Conservation (phyloP, 1,140 invertebrate species). For the Brachionus sp. region DNA sequence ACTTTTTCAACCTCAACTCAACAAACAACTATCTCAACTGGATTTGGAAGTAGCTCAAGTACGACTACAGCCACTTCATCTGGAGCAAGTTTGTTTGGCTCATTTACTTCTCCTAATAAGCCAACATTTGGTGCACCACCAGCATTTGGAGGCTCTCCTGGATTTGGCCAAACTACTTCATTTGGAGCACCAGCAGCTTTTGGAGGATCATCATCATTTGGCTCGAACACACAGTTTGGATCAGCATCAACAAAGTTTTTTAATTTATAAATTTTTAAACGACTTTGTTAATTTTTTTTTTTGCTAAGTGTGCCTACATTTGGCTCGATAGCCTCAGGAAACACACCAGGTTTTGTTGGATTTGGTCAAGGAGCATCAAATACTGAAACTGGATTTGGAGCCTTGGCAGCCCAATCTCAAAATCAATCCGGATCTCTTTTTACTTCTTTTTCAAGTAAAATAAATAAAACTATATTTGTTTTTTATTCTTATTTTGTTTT, state of each 20-base stretch:
- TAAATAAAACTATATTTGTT: not conserved
- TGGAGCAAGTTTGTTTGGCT: not conserved
- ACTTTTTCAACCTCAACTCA: not conserved
- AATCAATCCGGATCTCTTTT: not conserved
- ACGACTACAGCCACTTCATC: not conserved
- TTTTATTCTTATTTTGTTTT: not conserved
- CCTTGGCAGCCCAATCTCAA: constrained; percentile 1
- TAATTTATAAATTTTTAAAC: not conserved
- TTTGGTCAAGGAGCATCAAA: not conserved
- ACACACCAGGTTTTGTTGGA: not conserved
- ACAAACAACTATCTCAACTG: not conserved
- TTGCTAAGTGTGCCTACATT: not conserved
- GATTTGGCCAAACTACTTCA: not conserved
- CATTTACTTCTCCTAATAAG: not conserved
- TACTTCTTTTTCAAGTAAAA: not conserved
- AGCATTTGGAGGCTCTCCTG: not conserved
- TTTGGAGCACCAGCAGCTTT: not conserved
- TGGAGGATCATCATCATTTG: not conserved
- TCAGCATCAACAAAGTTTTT: not conserved
- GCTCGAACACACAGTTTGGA: not conserved
- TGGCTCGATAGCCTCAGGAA: not conserved
- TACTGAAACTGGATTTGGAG: not conserved
- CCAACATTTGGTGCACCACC: not conserved
- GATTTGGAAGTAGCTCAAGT: not conserved
- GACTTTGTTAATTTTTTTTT: not conserved